These are phyloP conservation scores for Maccullochella peelii DNA, from an alignment of 2,113 vertebrate genomes.

Conservation along the genomic window DNA sequence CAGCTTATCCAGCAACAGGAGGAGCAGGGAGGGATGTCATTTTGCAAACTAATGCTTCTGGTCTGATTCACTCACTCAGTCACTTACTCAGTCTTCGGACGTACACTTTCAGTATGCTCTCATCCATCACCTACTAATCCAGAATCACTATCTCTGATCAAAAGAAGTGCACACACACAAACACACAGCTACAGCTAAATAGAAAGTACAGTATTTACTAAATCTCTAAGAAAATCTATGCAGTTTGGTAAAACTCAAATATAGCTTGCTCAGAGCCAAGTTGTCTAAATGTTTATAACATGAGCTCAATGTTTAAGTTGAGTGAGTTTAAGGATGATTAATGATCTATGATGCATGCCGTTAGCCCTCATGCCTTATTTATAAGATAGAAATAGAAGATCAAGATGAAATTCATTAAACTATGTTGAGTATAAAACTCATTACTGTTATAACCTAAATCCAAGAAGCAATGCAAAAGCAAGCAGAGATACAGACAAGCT, in stretches of 20 bases:
- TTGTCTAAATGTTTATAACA: neutral
- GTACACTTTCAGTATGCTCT: conserved; percentile 13
- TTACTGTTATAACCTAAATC: neutral
- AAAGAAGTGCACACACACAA: neutral
- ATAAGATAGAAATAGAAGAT: conserved; percentile 4
- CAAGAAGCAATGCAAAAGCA: conserved; percentile 17
- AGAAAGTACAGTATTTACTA: neutral
- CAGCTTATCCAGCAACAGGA: conserved; percentile 84
- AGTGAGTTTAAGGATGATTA: conserved; percentile 13
- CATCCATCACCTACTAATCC: neutral
- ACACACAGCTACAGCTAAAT: neutral
- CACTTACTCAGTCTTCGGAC: conserved; percentile 54
- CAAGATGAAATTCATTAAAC: neutral
- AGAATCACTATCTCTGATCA: neutral
- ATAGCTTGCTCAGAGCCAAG: neutral
- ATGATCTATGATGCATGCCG: neutral
- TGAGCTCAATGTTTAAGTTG: neutral
- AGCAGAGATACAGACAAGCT: neutral
- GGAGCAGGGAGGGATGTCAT: conserved; percentile 81
- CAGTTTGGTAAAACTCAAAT: conserved; percentile 14
- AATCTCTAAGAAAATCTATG: conserved; percentile 2
- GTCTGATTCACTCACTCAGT: conserved; percentile 82
- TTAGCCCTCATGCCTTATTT: neutral
- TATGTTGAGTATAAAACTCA: conserved; percentile 23
- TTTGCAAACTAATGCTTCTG: conserved; percentile 90